Evolutionary conservation across 2,113 vertebrate species (phyloP).

Genomic region (Sapayoa aenigma): DNA sequence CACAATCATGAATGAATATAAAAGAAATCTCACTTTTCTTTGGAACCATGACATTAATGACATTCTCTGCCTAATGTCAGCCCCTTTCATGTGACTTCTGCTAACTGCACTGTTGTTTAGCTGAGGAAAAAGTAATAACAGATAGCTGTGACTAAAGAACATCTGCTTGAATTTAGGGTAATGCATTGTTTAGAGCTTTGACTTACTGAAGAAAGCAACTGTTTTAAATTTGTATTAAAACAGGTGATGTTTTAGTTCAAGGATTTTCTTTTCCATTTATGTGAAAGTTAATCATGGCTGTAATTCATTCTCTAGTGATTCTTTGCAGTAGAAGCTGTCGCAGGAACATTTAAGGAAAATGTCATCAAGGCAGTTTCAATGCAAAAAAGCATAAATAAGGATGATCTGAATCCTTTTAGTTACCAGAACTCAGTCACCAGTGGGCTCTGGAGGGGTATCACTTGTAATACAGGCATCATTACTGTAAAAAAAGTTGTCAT

Average conservation of each 20-base stretch:
- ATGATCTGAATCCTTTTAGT: not conserved
- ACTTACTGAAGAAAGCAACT: not conserved
- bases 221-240: not conserved
- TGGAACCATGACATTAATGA: constrained; percentile 42
- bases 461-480: not conserved
- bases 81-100: constrained; percentile 14
- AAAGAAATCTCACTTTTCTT: constrained; percentile 60
- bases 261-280: not conserved
- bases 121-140: not conserved
- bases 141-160: not conserved
- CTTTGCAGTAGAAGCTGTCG: not conserved
- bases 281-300: not conserved
- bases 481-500: not conserved
- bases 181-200: not conserved
- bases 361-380: not conserved
- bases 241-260: not conserved
- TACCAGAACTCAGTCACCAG: not conserved
- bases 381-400: not conserved
- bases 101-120: constrained; percentile 21
- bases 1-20: constrained; percentile 7
- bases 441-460: not conserved
- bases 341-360: not conserved
- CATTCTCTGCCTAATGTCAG: constrained; percentile 42
- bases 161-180: not conserved
- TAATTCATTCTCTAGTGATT: not conserved